Evolutionary conservation across 2,113 vertebrate species (phyloP), one percentile per base, ranked within the genome.

Genomic region (Mirounga angustirostris): DNA sequence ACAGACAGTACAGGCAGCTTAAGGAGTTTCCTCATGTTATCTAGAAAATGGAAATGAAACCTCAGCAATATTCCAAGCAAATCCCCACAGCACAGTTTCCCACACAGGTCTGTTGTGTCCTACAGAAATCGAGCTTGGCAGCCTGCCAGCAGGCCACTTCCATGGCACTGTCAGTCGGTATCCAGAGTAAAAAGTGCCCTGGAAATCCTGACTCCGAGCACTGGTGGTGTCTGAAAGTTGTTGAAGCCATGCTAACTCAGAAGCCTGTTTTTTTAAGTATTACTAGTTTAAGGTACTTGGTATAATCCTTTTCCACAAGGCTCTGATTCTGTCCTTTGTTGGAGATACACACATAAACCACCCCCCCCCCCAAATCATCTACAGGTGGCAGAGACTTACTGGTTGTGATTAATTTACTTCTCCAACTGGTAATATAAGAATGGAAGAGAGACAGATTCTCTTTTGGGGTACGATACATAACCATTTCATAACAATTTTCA

Each of bases 191-290:
- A 28, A 16, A 89, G 16, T 14, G 36, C 11, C 50, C 50, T 11
- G 0, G n/a, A 28, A 52, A 24, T 61, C 80, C 22, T 18, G 59
- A 15, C 50, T 65, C 1, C 0, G 11, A 0, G 0, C 33, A 1
- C n/a, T 10, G 52, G 56, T 24, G 56, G 14, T 15, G 12, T 65
- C 59, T 18, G 52, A 40, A 19, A 56, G 78, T 7, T 73, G 1
- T 0, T 33, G n/a, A 83, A n/a, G 16, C 30, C 8, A 43, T 12
- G 11, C 52, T 6, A 56, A 36, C 36, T 14, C 76, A 28, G 36
- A 56, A 28, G 15, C 28, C 46, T 13, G 43, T 12, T 33, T 43
- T 28, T 1, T 19, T 7, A 56, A 58, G 21, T 2, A 6, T 24
- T 71, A 15, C 59, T 0, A 33, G 36, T 46, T 56, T 22, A 19